Evolutionary conservation across 2,888 invertebrate genomes (phyloP).

Genomic region (Erynnis tages): DNA sequence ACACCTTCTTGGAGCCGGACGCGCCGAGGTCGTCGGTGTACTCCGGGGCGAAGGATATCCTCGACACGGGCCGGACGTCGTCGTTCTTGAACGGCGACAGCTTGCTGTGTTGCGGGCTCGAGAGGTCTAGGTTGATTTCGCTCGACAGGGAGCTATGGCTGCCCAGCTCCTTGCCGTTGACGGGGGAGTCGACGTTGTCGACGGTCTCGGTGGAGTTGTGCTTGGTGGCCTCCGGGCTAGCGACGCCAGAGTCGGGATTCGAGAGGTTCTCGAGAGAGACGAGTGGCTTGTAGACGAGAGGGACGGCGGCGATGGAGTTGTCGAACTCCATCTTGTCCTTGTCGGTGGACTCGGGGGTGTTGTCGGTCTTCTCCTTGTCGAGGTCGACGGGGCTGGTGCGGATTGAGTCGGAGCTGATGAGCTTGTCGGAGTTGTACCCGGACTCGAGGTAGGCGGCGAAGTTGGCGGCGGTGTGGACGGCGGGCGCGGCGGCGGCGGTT

Average conservation of each 20-base stretch:
- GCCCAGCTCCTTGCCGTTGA: conserved; percentile 67
- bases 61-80: conserved; percentile 60
- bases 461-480: conserved; percentile 69
- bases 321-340: conserved; percentile 80
- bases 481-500: conserved; percentile 52
- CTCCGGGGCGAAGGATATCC: conserved; percentile 63
- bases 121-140: conserved; percentile 80
- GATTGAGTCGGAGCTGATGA: conserved; percentile 71
- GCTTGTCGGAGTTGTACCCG: conserved; percentile 83
- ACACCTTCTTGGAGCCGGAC: conserved; percentile 58
- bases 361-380: conserved; percentile 80
- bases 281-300: conserved; percentile 69
- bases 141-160: conserved; percentile 77
- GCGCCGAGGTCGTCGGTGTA: conserved; percentile 69
- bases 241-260: conserved; percentile 78
- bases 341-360: conserved; percentile 79
- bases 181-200: conserved; percentile 72
- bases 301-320: conserved; percentile 57
- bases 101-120: conserved; percentile 71
- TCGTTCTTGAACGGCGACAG: conserved; percentile 60
- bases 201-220: conserved; percentile 79
- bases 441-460: conserved; percentile 83
- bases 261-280: conserved; percentile 65
- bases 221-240: conserved; percentile 81
- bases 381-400: conserved; percentile 71